Evolutionary conservation across 2,113 vertebrate genomes (phyloP).

Genomic region (Xenopus tropicalis): UCB_Xtro_10.0 CM004443.2:13542001-13542500

Average conservation of each 20-base stretch:
- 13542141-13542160: neutral
- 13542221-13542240: neutral
- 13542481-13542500: neutral
- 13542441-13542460: neutral
- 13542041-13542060: no score
- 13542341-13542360: slow-evolving; percentile 24
- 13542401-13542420: slow-evolving; percentile 8
- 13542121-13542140: neutral
- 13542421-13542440: neutral
- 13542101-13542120: neutral
- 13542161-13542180: neutral
- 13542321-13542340: slow-evolving; percentile 35
- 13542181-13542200: neutral
- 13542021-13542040: no score
- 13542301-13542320: slow-evolving; percentile 6
- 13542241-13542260: slow-evolving; percentile 19
- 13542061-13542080: no score
- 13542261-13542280: slow-evolving; percentile 26
- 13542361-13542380: slow-evolving; percentile 37
- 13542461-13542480: neutral
- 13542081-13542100: no score
- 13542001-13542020: no score
- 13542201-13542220: neutral
- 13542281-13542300: slow-evolving; percentile 1
- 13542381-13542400: slow-evolving; percentile 38